Base-by-base conservation (phyloP, 1,140 invertebrate species). In the Aphaenogaster rudis region DNA sequence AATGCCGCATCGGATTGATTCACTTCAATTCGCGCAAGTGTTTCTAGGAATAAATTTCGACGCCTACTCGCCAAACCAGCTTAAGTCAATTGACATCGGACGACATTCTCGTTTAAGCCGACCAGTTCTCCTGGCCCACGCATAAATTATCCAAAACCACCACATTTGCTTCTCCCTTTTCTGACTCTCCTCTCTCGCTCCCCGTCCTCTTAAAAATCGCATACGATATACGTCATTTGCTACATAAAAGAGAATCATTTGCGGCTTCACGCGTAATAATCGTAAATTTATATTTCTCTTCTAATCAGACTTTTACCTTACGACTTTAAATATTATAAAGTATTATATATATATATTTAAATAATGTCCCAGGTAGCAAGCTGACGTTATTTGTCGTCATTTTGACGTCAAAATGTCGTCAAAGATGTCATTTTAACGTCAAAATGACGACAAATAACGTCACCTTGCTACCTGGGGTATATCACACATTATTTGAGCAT, bases 11-110 rank as follows among this genome's bases (percentile, higher is more conserved):
- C 15, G 13, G 17, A 63, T 76, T 42, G 33, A 76, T 76, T 50
- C 45, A 54, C 5, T 48, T 84, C 69, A 59, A 82, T 74, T 74
- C 17, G 11, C 17, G 28, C 54, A 33, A 82, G 69, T 50, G 8
- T 84, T 76, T 84, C 69, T 76, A 76, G 69, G 69, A 61, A 76
- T 81, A 84, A 74, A 84, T 74, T 74, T 84, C 54, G 13, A 28
- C 42, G 80, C 33, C 48, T 4, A 54, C 45, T 61, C 42, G 11
- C 11, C 80, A 57, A 80, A 80, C 9, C 52, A 21, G 17, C 52
- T 82, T 71, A 59, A 52, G 39, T 72, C 67, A 61, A 84, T 76
- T 84, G 69, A 84, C 80, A 63, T 82, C 80, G 52, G 11, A 74
- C 17, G 67, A 72, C 52, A 61, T 21, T 39, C 48, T 52, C 61